Conservation (phyloP, 2,888 invertebrate species). For the Busseola fusca region DNA sequence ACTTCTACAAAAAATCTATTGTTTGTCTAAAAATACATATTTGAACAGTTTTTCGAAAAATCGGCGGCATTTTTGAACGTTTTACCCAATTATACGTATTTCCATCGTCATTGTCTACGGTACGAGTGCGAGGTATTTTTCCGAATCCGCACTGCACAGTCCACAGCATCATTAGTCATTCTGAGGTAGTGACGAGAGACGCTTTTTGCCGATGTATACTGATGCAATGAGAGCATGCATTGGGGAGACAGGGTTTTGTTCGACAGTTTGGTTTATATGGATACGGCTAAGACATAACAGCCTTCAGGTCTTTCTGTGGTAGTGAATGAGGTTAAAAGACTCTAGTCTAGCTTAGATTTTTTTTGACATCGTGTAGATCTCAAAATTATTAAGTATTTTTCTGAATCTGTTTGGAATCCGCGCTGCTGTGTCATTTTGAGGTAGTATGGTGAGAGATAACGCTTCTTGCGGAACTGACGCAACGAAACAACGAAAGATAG, state of each 20-base stretch:
- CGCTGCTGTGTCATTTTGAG: neutral
- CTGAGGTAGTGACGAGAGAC: conserved; percentile 71
- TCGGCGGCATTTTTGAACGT: conserved; percentile 56
- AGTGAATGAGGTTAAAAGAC: neutral
- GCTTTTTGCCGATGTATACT: conserved; percentile 77
- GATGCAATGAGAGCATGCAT: conserved; percentile 70
- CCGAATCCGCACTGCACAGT: conserved; percentile 72
- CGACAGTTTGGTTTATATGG: conserved; percentile 13
- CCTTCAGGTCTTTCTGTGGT: neutral
- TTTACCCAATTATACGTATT: conserved; percentile 74
- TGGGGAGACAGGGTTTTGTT: conserved; percentile 31
- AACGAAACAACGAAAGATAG: conserved; percentile 62
- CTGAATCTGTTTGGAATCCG: conserved; percentile 1
- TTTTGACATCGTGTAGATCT: too few species aligned
- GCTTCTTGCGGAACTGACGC: conserved; percentile 65
- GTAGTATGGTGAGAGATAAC: neutral
- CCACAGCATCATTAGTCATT: conserved; percentile 82
- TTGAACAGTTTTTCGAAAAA: conserved; percentile 8
- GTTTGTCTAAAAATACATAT: conserved; percentile 2
- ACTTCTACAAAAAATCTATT: neutral
- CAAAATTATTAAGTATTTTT: neutral
- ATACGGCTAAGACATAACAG: neutral
- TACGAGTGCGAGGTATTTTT: conserved; percentile 78
- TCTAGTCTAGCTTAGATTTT: neutral
- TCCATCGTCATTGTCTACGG: conserved; percentile 78